Conservation (phyloP, 1,140 invertebrate genomes). For the Xylocopa sonorina region DNA sequence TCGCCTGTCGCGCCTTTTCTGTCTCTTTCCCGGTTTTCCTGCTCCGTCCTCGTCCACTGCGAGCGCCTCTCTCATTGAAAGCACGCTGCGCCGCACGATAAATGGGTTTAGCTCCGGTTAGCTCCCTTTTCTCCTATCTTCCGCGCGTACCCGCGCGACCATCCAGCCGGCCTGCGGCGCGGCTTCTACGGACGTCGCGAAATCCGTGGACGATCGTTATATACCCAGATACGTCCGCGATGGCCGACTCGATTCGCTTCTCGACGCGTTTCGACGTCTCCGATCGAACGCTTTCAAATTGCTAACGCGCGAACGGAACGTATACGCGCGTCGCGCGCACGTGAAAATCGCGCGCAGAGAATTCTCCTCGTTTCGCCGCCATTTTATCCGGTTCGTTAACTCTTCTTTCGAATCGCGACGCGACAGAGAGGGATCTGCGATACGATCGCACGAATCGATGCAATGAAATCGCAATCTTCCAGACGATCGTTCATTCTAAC, state of each 20-base stretch:
- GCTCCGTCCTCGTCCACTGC: conserved; percentile 43
- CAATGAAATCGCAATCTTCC: too few relatives aligned
- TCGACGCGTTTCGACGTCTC: not conserved
- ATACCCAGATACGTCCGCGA: conserved; percentile 5
- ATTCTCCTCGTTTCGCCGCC: too few relatives aligned
- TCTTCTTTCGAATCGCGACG: too few relatives aligned
- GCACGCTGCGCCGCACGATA: conserved; percentile 61
- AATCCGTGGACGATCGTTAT: conserved; percentile 34
- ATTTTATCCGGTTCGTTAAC: too few relatives aligned
- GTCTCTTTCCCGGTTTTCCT: conserved; percentile 51
- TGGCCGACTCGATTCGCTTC: not conserved
- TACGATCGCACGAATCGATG: too few relatives aligned
- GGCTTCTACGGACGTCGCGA: conserved; percentile 53
- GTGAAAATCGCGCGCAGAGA: too few relatives aligned
- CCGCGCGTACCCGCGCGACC: conserved; percentile 26
- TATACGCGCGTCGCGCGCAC: too few relatives aligned
- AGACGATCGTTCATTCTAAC: too few relatives aligned
- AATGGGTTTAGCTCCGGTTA: conserved; percentile 70
- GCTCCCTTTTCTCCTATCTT: conserved; percentile 72
- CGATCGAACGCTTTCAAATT: too few relatives aligned
- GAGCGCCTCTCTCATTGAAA: conserved; percentile 56
- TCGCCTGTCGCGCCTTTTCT: conserved; percentile 28
- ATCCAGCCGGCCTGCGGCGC: conserved; percentile 27
- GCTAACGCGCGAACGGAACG: too few relatives aligned
- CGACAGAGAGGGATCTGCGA: too few relatives aligned